A percentile compares a stretch with the other conserved stretches of the same genome.
phyloP scores from a whole-genome alignment of 2,113 vertebrate genomes.

The Pachycephala philippinensis region DNA sequence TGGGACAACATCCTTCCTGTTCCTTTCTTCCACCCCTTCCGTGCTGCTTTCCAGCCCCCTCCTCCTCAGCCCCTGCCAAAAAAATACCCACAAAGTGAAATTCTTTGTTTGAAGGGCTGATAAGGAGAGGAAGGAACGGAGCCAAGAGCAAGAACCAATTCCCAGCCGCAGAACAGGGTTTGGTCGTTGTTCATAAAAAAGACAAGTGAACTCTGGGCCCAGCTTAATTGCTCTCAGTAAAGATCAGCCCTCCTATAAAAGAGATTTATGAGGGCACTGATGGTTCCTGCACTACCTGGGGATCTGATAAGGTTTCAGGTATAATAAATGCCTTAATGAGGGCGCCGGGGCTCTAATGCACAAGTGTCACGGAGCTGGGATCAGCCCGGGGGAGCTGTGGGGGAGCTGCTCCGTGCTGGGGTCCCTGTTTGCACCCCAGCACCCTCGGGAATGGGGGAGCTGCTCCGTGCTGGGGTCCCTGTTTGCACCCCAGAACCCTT shows the following conservation, averaged over 20 bases:
- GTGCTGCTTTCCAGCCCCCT: not conserved
- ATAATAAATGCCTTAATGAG: conserved; percentile 53
- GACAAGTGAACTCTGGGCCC: conserved; percentile 68
- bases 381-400: not conserved
- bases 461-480: too few relatives aligned
- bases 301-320: conserved; percentile 60
- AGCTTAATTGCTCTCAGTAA: conserved; percentile 63
- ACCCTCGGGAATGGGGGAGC: not conserved
- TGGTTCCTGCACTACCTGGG: conserved; percentile 39
- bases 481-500: too few relatives aligned
- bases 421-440: not conserved
- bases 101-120: conserved; percentile 10
- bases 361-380: not conserved
- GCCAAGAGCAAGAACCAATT: conserved; percentile 59
- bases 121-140: conserved; percentile 20
- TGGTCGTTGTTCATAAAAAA: conserved; percentile 62
- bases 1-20: conserved; percentile 18
- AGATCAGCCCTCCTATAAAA: conserved; percentile 63
- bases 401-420: not conserved
- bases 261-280: conserved; percentile 62
- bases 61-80: not conserved
- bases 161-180: conserved; percentile 20
- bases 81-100: not conserved
- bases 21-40: not conserved
- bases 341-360: not conserved